These are phyloP conservation scores for Chelonus insularis DNA, from an alignment of 1,140 invertebrate species.

Conservation along the genomic window DNA sequence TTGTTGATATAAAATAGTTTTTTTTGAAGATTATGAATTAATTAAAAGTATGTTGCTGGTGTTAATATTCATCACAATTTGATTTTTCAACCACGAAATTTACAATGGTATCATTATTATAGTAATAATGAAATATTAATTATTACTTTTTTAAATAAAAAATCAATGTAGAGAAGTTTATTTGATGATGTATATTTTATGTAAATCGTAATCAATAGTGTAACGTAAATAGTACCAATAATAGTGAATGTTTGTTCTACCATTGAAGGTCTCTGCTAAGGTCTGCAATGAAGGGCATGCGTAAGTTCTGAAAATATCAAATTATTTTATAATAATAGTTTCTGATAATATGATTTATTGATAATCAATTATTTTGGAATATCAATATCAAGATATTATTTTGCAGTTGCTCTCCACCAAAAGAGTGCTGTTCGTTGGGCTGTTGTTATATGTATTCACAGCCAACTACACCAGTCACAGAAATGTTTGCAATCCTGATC, in stretches of 20 bases:
- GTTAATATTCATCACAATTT: too few species aligned
- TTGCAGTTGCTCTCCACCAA: slow-evolving; percentile 66
- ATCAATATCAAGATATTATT: too few species aligned
- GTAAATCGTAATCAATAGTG: background rate
- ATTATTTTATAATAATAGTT: background rate
- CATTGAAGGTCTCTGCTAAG: slow-evolving; percentile 49
- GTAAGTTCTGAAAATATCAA: slow-evolving; percentile 49
- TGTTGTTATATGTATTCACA: slow-evolving; percentile 68
- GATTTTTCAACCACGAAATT: too few species aligned
- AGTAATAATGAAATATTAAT: too few species aligned
- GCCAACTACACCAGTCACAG: slow-evolving; percentile 55
- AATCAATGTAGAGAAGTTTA: background rate
- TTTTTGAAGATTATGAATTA: too few species aligned
- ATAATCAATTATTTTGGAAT: too few species aligned
- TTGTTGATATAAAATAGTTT: too few species aligned
- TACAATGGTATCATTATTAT: too few species aligned
- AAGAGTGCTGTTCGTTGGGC: slow-evolving; percentile 72
- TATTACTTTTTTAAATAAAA: too few species aligned
- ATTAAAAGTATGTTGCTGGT: too few species aligned
- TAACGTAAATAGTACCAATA: slow-evolving; percentile 14
- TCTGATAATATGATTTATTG: background rate
- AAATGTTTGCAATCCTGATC: slow-evolving; percentile 55
- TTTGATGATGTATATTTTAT: background rate
- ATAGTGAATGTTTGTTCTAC: slow-evolving; percentile 27
- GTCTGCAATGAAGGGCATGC: slow-evolving; percentile 53